Conservation (phyloP, 2,888 invertebrate genomes). For the Cerastis rubricosa region DNA sequence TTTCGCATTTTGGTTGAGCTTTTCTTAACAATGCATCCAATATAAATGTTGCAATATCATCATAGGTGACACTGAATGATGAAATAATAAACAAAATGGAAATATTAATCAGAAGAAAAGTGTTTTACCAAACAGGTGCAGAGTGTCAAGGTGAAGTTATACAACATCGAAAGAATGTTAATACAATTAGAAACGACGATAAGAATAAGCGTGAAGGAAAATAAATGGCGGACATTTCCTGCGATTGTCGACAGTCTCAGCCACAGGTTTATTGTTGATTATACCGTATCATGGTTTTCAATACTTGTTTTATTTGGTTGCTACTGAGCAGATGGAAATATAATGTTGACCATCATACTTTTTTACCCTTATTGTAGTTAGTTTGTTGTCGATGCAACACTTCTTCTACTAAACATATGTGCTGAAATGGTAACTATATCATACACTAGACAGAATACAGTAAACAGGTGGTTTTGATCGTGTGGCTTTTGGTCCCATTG, state of each 20-base stretch:
- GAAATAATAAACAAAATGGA: constrained; percentile 7
- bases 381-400: not conserved
- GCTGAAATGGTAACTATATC: not conserved
- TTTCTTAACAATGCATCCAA: not conserved
- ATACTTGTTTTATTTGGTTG: constrained; percentile 11
- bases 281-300: constrained; percentile 43
- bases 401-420: not conserved
- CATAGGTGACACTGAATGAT: not conserved
- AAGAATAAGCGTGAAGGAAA: constrained; percentile 66
- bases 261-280: constrained; percentile 61
- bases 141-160: constrained; percentile 62
- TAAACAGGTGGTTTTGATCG: not conserved
- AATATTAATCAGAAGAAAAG: constrained; percentile 24
- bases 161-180: constrained; percentile 65
- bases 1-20: not conserved
- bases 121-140: constrained; percentile 40
- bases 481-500: not conserved
- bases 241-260: constrained; percentile 60
- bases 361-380: not conserved
- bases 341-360: not conserved
- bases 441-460: not conserved
- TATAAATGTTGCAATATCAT: not conserved
- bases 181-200: constrained; percentile 68
- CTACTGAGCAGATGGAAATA: not conserved
- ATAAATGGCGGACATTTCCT: constrained; percentile 67